A percentile compares a stretch with the other conserved stretches of the same genome.
Conservation (phyloP, 1,140 invertebrate species). For the Berghia stephanieae region DNA sequence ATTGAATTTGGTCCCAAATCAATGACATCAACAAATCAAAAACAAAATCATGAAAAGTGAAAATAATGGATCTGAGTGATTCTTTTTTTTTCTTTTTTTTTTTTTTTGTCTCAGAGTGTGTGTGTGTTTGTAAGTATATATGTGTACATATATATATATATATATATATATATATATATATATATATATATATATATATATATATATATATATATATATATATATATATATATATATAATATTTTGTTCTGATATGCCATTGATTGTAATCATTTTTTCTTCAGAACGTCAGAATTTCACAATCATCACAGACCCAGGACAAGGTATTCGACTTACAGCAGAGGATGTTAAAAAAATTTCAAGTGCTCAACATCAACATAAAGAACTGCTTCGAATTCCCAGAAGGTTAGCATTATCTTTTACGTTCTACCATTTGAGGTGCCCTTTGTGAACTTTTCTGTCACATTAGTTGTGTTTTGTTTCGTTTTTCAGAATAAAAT, state of each 20-base stretch:
- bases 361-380: constrained; percentile 75
- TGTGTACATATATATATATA: no score
- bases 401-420: constrained; percentile 69
- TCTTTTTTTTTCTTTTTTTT: background rate
- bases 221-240: background rate
- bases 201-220: no score
- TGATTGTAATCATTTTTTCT: constrained; percentile 66
- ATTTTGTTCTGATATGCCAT: no score
- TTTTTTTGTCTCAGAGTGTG: no score
- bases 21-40: no score
- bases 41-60: no score
- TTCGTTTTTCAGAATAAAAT: background rate
- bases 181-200: no score
- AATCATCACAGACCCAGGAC: constrained; percentile 75
- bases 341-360: constrained; percentile 74
- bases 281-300: constrained; percentile 89
- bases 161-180: no score
- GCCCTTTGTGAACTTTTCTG: background rate
- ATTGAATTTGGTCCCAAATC: no score
- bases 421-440: background rate
- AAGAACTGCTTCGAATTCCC: constrained; percentile 79
- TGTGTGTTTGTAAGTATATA: no score
- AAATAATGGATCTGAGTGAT: no score
- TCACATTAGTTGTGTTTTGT: background rate
- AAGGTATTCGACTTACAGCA: constrained; percentile 73